Base-by-base conservation (phyloP, 53 echinoderm and acorn worm species). In the Crossaster papposus region DNA sequence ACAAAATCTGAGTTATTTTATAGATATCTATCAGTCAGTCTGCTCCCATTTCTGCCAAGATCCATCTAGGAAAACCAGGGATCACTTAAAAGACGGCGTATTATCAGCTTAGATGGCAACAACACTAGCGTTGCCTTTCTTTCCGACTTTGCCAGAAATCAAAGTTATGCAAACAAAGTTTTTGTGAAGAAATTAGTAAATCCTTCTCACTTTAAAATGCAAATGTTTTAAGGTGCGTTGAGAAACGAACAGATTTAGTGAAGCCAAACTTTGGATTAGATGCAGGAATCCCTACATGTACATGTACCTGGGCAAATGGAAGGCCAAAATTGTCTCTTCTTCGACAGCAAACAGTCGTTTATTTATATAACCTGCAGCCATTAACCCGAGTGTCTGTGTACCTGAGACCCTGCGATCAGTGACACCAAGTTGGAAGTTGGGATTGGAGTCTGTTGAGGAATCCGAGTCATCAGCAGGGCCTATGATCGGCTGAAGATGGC, bases 401-500 rank as follows among this genome's bases (percentile, higher is more conserved):
- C 84, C 72, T 51, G 52, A 71, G 73, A 17, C 44, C 35, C 26
- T 22, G 28, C 51, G n/a, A 83, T 71, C 51, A 85, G 50, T 32
- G 29, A 73, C 54, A 51, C 17, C 14, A n/a, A 65, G 18, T 53
- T 30, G 51, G 36, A 85, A 85, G 85, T 44, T n/a, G 71, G 85
- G 54, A 54, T 44, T 23, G 52, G 32, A 18, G 52, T 24, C 44
- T 85, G 51, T 87, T 14, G 24, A 75, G 77, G 87, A 87, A 87
- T 77, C 54, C 77, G 44, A 75, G 87, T 55, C 77, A 87, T 33
- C 62, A n/a, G 53, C 85, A 17, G 72, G 55, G 54, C 83, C 14
- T 70, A 50, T 51, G 53, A 85, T 85, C 85, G 53, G 32, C 53
- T 34, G 52, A 75, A 87, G 77, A 87, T 87, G 87, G 77, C 87